These are phyloP conservation scores for Silurus aristotelis DNA, from an alignment of 2,797 vertebrate genomes.

Conservation along the genomic window DNA sequence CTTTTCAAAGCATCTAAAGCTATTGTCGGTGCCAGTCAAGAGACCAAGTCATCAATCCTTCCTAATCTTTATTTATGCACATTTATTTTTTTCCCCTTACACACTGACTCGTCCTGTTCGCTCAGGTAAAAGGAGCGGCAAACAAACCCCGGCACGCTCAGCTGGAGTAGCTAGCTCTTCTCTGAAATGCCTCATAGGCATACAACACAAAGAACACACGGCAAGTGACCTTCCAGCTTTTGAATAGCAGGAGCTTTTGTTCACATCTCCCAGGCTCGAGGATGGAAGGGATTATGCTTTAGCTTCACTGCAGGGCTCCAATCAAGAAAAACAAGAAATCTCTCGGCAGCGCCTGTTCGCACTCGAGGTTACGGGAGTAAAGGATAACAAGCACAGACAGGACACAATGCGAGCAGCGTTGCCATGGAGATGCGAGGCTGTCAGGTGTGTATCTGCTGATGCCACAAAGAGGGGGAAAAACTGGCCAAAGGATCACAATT, in stretches of 20 bases:
- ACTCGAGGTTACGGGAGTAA: conserved; percentile 14
- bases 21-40: background rate
- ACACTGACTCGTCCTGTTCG: background rate
- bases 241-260: conserved; percentile 25
- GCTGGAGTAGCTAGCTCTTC: background rate
- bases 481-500: conserved; percentile 50
- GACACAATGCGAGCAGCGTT: conserved; percentile 52
- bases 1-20: background rate
- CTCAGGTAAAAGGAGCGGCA: background rate
- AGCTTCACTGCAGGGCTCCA: conserved; percentile 25
- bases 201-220: background rate
- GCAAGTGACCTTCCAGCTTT: conserved; percentile 8
- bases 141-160: background rate
- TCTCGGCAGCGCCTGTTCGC: conserved; percentile 7
- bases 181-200: conserved; percentile 13
- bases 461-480: conserved; percentile 53
- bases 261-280: conserved; percentile 9
- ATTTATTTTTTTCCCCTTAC: background rate
- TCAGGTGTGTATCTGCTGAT: conserved; percentile 60
- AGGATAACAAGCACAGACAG: conserved; percentile 48
- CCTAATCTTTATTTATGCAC: background rate
- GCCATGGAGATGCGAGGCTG: conserved; percentile 66
- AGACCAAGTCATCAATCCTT: background rate
- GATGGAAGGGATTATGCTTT: conserved; percentile 26
- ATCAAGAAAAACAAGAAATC: conserved; percentile 32